Evolutionary conservation across 2,797 vertebrate genomes (phyloP).

Genomic region (Gymnocypris eckloni): DNA sequence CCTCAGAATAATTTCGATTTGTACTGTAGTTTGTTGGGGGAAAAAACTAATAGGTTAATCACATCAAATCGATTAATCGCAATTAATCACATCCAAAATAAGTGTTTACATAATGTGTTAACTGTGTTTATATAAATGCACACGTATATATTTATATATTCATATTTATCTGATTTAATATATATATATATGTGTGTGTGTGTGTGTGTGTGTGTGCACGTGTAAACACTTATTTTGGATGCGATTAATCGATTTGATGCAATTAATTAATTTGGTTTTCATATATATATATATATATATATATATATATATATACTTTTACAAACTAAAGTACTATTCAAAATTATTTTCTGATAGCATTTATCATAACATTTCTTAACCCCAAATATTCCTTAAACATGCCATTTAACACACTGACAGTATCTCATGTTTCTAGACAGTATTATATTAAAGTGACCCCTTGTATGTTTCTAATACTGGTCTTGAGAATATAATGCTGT

Average conservation of each 20-base stretch:
- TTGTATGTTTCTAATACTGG: slow-evolving; percentile 7
- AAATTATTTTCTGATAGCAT: neutral
- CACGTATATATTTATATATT: neutral
- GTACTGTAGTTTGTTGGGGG: neutral
- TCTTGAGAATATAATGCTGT: slow-evolving; percentile 7
- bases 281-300: too few relatives aligned
- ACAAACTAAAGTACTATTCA: neutral
- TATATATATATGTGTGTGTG: neutral
- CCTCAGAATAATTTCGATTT: neutral
- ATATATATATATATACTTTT: too few relatives aligned
- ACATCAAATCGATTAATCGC: neutral
- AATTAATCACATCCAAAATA: neutral
- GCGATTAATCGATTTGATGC: neutral
- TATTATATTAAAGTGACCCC: slow-evolving; percentile 37
- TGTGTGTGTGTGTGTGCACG: too few relatives aligned
- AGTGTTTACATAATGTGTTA: neutral
- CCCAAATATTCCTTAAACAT: neutral
- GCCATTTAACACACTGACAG: slow-evolving; percentile 33
- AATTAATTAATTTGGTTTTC: neutral
- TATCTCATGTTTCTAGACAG: slow-evolving; percentile 47
- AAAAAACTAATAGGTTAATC: too few relatives aligned
- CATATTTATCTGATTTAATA: too few relatives aligned
- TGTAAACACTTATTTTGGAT: neutral
- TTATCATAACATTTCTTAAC: neutral
- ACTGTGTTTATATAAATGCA: neutral